These are phyloP conservation scores for Catharus fuscescens DNA, from an alignment of 2,113 vertebrate species.

Conservation along the genomic window DNA sequence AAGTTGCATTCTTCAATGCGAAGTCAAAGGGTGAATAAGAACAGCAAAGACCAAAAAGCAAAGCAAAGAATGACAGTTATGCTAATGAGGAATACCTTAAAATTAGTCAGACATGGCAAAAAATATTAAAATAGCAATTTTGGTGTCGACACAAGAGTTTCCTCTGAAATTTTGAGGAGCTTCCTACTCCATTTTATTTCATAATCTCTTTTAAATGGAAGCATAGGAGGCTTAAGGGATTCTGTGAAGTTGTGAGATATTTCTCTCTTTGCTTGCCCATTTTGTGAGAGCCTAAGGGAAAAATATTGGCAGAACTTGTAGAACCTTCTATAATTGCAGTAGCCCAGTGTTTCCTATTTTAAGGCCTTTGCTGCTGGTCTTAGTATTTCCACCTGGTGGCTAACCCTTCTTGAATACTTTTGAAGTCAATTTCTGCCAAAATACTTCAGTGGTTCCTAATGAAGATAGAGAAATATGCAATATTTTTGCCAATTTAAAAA, in stretches of 20 bases:
- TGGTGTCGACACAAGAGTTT: not conserved
- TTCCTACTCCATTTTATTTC: constrained; percentile 25
- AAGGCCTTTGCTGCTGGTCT: not conserved
- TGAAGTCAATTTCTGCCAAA: not conserved
- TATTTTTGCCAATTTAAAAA: not conserved
- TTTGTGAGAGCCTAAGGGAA: constrained; percentile 1
- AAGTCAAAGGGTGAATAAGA: constrained; percentile 45
- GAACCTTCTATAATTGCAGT: constrained; percentile 14
- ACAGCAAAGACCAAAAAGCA: not conserved
- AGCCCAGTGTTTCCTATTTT: not conserved
- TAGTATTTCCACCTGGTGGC: not conserved
- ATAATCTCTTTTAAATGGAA: constrained; percentile 33
- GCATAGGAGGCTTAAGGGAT: not conserved
- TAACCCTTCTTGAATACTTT: not conserved
- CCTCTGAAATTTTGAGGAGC: constrained; percentile 21
- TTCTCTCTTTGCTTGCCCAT: constrained; percentile 12
- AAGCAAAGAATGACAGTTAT: constrained; percentile 9
- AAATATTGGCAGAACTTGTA: not conserved
- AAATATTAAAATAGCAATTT: constrained; percentile 11
- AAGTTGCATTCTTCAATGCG: constrained; percentile 32
- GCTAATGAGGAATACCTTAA: not conserved
- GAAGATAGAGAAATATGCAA: not conserved
- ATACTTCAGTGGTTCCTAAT: not conserved
- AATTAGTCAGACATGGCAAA: not conserved
- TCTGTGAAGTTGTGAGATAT: not conserved